Percentiles rank a stretch among this genome's conserved stretches.
phyloP scores from a whole-genome alignment of 2,888 invertebrate genomes.

The Agrilus mali region DNA sequence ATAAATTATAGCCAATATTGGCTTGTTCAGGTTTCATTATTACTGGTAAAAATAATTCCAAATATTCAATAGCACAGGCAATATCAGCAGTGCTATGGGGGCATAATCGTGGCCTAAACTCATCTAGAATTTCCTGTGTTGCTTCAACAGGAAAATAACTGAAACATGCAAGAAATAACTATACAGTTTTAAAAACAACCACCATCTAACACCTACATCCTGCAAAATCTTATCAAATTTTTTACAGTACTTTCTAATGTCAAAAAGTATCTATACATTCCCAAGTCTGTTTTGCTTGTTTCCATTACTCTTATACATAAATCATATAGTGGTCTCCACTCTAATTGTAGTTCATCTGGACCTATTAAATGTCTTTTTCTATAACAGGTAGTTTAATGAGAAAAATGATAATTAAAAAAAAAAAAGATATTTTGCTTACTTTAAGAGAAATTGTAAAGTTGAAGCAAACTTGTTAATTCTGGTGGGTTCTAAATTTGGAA shows the following conservation, averaged over 20 bases:
- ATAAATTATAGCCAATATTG: constrained; percentile 55
- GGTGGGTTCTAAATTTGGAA: constrained; percentile 65
- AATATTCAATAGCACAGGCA: constrained; percentile 41
- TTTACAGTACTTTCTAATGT: constrained; percentile 23
- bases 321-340: constrained; percentile 77
- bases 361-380: constrained; percentile 68
- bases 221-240: constrained; percentile 23
- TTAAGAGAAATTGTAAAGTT: constrained; percentile 55
- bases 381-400: constrained; percentile 6
- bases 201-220: constrained; percentile 23
- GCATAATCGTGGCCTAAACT: constrained; percentile 66
- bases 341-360: constrained; percentile 65
- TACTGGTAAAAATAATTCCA: constrained; percentile 69
- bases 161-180: constrained; percentile 15
- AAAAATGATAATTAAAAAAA: neutral
- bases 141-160: constrained; percentile 62
- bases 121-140: constrained; percentile 76
- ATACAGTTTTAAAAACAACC: neutral
- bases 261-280: constrained; percentile 41
- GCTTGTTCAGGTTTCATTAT: constrained; percentile 49
- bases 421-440: constrained; percentile 45
- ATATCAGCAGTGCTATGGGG: constrained; percentile 51
- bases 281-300: constrained; percentile 40
- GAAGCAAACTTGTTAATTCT: constrained; percentile 59
- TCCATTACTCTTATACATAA: constrained; percentile 47